Evolutionary conservation across 2,888 invertebrate genomes (phyloP), one percentile per base, ranked within the genome.

Genomic region (Taenaris catops): DNA sequence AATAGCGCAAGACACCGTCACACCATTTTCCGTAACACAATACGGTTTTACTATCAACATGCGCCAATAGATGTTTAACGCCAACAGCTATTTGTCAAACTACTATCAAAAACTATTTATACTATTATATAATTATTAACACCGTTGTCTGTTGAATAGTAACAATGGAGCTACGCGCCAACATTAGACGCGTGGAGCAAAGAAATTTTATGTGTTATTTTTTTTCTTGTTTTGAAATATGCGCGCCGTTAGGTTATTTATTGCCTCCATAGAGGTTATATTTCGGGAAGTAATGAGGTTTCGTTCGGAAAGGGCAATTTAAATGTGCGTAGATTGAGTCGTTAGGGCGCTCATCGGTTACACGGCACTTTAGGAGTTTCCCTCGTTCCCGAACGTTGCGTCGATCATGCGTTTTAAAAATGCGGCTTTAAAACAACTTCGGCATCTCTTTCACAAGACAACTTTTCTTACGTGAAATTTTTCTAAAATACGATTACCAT

Each of bases 221-320:
- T 78, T n/a, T 79, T 80, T 74, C 71, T 81, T 83, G 84, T 84
- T 84, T 81, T 84, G 84, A 86, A 84, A 84, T 86, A 84, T 84
- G 84, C 78, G 69, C 78, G 69, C 80, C 78, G 79, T 84, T 84
- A 74, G 63, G 64, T 80, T 84, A 86, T 86, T 86, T 86, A 86
- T 83, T 69, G 76, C 67, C 68, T 72, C 83, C 83, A 79, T 78
- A 74, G 83, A 83, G 83, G 83, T 83, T 84, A 80, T 75, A 79
- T 80, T 79, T 80, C 76, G 78, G 80, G 76, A 75, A 80, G 83
- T 84, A 84, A 86, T 83, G 83, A 86, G 83, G 75, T 81, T 83
- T 78, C 68, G 78, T 81, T 84, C 79, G 76, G 80, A 74, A 80
- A 80, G 79, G 80, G 83, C 83, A 83, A 83, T 84, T 79, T 81